Base-by-base conservation (phyloP, 1,140 invertebrate species). In the Lordiphosa stackelbergi region DNA sequence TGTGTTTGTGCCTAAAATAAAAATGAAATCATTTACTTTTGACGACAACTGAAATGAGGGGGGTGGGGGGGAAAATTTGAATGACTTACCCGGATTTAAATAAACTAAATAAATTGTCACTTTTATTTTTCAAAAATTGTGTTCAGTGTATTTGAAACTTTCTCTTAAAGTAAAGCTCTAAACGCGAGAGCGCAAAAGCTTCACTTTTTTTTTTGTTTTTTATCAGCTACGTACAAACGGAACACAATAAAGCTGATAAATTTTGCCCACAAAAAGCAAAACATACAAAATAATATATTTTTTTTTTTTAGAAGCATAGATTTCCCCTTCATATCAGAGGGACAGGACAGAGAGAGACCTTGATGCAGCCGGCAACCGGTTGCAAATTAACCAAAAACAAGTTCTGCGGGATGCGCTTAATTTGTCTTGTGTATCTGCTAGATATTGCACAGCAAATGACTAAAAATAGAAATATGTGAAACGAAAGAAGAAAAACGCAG, bases 21-120 rank as follows among this genome's bases (percentile, higher is more conserved):
- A 85, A 85, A 85, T 85, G 72, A 85, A 85, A 81, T 85, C 81
- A 81, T 85, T 85, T 85, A 85, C 74, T 19, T 75, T 73, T 58
- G 45, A 60, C 38, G 55, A 47, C 62, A 62, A 69, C 64, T 55
- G 62, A 42, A 73, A 66, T 73, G 70, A 28, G 24, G 19, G 19
- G 19, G 19, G 2, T 2, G 41, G 57, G 69, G 69, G 63, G 61
- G 73, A 70, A 70, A 73, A 66, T 64, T 81, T 65, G 37, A 35
- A 57, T 61, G 61, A 85, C 81, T 85, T 85, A 85, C 81, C 24
- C 81, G 64, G 69, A 81, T 58, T 66, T 66, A 69, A 68, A 79
- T 73, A 63, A 79, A 74, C 71, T 74, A 69, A 85, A 85, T 77
- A 61, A 69, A 55, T 51, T 66, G 65, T 78, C 55, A 59, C 69